Evolutionary conservation across 2,888 invertebrate species (phyloP), one percentile per base, ranked within the genome.

Genomic region (Gymnocheta viridis): DNA sequence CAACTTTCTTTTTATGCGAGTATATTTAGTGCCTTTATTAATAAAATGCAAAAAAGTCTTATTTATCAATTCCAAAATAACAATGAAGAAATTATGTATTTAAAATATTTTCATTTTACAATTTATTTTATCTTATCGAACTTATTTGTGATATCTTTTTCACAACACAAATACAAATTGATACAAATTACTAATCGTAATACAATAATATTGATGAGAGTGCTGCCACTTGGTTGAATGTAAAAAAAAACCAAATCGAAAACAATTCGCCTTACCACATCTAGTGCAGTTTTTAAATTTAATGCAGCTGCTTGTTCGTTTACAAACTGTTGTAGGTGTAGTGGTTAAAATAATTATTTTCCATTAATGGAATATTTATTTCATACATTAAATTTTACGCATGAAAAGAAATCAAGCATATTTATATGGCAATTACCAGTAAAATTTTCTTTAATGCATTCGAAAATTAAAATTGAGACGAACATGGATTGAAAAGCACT

Each of bases 81-180:
- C 44, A 64, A 72, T 64, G 27, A 64, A 60, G 10, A 29, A 58
- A 67, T 32, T 77, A 47, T 67, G 9, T 47, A 32, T 58, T 62
- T 79, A 47, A 35, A 64, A 27, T 54, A 2, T 44, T 78, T 27
- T 24, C 79, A 79, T 72, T 79, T 72, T 72, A n/a, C 9, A 14
- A 66, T 27, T 38, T 67, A 29, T 56, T n/a, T 70, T 72, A 72
- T 72, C 72, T 72, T 66, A 79, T 79, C 79, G 19, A 72, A 64
- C 38, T 44, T 56, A 38, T 72, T 64, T 64, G 19, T 51, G 51
- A 51, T 35, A 64, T 79, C n/a, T n/a, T n/a, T n/a, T n/a, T n/a
- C n/a, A 47, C 27, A 44, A 22, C 27, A 49, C 70, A 70, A 78
- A 54, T 35, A 54, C 17, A 60, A 54, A n/a, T n/a, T n/a, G n/a